phyloP scores from a whole-genome alignment of 2,888 invertebrate genomes.

The Pinctada fucata region DNA sequence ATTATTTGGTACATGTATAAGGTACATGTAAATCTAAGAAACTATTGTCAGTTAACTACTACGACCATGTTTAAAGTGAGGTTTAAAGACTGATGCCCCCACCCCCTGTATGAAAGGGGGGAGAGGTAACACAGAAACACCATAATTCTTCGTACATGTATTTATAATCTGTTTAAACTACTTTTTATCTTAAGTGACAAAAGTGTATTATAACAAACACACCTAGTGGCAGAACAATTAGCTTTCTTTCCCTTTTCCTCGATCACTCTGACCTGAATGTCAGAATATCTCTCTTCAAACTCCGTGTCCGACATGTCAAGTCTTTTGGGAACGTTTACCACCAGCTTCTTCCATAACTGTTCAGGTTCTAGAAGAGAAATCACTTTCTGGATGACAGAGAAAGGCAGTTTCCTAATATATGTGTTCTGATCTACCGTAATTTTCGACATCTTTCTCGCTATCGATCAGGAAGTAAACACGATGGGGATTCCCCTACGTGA shows the following conservation, averaged over 20 bases:
- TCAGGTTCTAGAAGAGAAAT: conserved; percentile 56
- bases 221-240: conserved; percentile 55
- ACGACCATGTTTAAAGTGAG: too few relatives aligned
- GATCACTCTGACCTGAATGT: conserved; percentile 47
- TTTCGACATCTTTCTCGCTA: conserved; percentile 27
- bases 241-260: conserved; percentile 45
- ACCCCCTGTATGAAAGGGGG: too few relatives aligned
- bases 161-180: too few relatives aligned
- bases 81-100: too few relatives aligned
- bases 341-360: conserved; percentile 60
- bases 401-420: conserved; percentile 59
- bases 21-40: too few relatives aligned
- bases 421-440: conserved; percentile 49
- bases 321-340: conserved; percentile 55
- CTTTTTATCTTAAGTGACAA: too few relatives aligned
- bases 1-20: too few relatives aligned
- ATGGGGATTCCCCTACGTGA: conserved; percentile 10
- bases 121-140: too few relatives aligned
- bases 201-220: neutral
- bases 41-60: too few relatives aligned
- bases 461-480: neutral
- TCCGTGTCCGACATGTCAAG: conserved; percentile 32
- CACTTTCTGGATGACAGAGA: conserved; percentile 49
- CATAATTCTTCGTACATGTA: too few relatives aligned
- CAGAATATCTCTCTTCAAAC: conserved; percentile 49